Conservation (phyloP, 2,888 invertebrate species). For the Bimastos eiseni region DNA sequence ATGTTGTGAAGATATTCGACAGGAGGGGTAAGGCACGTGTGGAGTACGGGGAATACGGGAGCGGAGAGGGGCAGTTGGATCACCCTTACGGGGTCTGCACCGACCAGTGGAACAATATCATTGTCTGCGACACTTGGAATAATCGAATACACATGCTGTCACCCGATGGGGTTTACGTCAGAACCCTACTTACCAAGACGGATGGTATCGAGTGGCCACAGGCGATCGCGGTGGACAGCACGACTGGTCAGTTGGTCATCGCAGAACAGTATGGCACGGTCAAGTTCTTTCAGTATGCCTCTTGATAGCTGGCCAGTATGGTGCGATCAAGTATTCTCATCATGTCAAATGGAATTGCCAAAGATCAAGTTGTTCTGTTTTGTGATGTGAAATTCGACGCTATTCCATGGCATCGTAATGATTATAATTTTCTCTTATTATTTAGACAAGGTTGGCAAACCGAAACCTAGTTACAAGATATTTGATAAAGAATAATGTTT, state of each 20-base stretch:
- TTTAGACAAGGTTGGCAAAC: too few species aligned
- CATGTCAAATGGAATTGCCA: neutral
- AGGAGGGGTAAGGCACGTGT: slow-evolving; percentile 36
- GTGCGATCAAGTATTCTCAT: neutral
- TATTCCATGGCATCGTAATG: too few species aligned
- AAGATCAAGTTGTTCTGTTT: neutral
- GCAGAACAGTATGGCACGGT: slow-evolving; percentile 44
- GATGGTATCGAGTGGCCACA: slow-evolving; percentile 45
- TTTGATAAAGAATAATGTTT: too few species aligned
- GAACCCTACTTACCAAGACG: slow-evolving; percentile 39
- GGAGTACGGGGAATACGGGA: slow-evolving; percentile 42
- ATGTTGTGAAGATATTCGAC: slow-evolving; percentile 42
- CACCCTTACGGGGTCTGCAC: slow-evolving; percentile 45
- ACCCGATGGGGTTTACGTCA: slow-evolving; percentile 39
- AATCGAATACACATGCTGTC: slow-evolving; percentile 43
- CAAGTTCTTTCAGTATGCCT: slow-evolving; percentile 45
- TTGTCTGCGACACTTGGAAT: slow-evolving; percentile 47
- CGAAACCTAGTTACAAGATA: too few species aligned
- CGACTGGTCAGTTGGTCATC: slow-evolving; percentile 41
- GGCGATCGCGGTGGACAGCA: slow-evolving; percentile 38
- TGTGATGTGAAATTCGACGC: too few species aligned
- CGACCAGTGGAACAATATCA: slow-evolving; percentile 41
- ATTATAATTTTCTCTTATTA: too few species aligned
- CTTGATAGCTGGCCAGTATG: slow-evolving; percentile 29
- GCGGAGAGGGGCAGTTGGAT: slow-evolving; percentile 38